These are phyloP conservation scores for Bombus superbus DNA, from an alignment of 1,140 invertebrate species.

Conservation along the genomic window DNA sequence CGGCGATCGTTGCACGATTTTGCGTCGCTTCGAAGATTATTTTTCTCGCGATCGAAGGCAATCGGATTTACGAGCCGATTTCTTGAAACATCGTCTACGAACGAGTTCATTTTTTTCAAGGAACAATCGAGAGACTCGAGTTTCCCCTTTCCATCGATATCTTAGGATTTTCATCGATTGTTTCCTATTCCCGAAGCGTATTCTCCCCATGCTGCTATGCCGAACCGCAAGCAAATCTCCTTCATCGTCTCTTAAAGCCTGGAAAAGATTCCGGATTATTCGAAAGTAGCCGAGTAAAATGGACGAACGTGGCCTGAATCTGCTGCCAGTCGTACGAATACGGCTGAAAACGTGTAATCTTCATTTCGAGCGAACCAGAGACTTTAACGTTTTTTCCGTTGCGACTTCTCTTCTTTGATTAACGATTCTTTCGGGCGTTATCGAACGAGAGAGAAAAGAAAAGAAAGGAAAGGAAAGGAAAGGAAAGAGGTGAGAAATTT, in stretches of 20 bases:
- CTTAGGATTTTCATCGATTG: not conserved
- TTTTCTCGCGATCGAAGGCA: no score
- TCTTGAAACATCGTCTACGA: no score
- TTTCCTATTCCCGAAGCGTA: constrained; percentile 1
- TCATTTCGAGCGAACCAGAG: not conserved
- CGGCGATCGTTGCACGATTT: no score
- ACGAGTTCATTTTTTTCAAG: not conserved
- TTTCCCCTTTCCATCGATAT: not conserved
- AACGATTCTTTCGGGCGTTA: not conserved
- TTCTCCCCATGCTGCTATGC: not conserved
- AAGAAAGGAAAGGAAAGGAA: no score
- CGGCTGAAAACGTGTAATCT: not conserved
- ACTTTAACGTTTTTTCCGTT: not conserved
- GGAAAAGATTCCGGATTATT: constrained; percentile 19
- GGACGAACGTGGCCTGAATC: not conserved
- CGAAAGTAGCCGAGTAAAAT: not conserved
- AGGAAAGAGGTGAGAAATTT: not conserved
- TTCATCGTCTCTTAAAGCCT: constrained; percentile 1
- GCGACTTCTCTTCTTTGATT: not conserved
- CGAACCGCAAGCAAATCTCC: constrained; percentile 1
- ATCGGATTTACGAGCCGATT: no score
- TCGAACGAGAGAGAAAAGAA: no score
- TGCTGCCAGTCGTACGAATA: not conserved
- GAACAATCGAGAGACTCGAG: not conserved
- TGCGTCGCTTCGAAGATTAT: no score